Conservation (phyloP, 2,797 vertebrate species). For the Macrochelys suwanniensis region DNA sequence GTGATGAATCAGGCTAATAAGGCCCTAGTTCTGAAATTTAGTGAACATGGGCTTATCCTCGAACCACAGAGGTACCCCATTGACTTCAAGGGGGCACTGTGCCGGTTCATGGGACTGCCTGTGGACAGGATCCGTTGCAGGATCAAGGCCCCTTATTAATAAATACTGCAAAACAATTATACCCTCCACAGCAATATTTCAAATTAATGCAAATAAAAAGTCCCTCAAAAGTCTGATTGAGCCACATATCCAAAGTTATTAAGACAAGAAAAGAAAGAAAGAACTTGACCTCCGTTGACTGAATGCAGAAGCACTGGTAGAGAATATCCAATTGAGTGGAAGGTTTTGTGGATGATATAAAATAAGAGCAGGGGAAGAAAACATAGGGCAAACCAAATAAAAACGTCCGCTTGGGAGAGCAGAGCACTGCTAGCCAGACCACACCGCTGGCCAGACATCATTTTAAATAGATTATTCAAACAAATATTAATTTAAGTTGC, state of each 20-base stretch:
- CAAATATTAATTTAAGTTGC: conserved; percentile 81
- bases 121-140: background rate
- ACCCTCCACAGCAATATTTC: background rate
- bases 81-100: background rate
- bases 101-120: no score
- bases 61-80: background rate
- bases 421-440: conserved; percentile 74
- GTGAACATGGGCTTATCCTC: background rate
- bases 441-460: conserved; percentile 78
- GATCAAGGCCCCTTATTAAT: background rate
- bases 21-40: background rate
- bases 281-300: background rate
- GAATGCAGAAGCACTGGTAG: background rate
- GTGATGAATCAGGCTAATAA: background rate
- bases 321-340: conserved; percentile 29
- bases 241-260: background rate
- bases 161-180: background rate
- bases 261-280: background rate
- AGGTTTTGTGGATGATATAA: conserved; percentile 8
- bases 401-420: conserved; percentile 53
- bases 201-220: background rate
- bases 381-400: conserved; percentile 65
- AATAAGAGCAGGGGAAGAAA: conserved; percentile 63
- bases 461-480: conserved; percentile 81
- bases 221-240: conserved; percentile 1